Evolutionary conservation across 2,888 invertebrate species (phyloP), one percentile per base, ranked within the genome.

Genomic region (Tromatobia lineatoria): DNA sequence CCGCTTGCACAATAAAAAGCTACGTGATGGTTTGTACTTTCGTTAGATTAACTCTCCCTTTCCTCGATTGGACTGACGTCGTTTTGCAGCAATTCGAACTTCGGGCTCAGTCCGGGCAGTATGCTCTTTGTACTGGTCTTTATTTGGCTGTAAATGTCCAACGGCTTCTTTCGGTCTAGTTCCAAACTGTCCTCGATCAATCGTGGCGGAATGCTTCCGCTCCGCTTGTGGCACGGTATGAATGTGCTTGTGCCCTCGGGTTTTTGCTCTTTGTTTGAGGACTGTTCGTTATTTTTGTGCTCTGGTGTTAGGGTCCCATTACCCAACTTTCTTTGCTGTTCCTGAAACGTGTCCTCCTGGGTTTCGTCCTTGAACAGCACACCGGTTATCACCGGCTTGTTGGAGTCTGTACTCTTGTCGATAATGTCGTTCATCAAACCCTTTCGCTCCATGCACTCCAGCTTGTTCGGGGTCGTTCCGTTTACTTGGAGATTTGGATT

Each of bases 361-460:
- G 95, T 94, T 90, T 95, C 95, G 90, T 96, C 95, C 87, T 96
- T 96, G 86, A 96, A 95, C 59, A 96, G 95, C 0, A 96, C 96
- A 0, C 96, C 96, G 52, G 96, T 96, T 66, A 96, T 96, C 42
- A 96, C 95, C 4, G 96, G 96, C 86, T 96, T 96, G 85, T 95
- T 95, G 18, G 94, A 94, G 78, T 95, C 95, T 0, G 94, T 94
- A 6, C 94, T 94, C 47, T 93, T 94, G 3, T 95, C 94, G n/a
- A 94, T 88, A 10, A 94, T 95, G 87, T 95, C 95, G 87, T 94
- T 94, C 3, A 94, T 89, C 82, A 91, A 38, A 23, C 87, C 87
- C 59, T 91, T 90, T 54, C 89, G 89, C 78, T 92, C 90, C 86
- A 87, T 89, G 6, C 85, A 81, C 57, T 91, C 90, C 20, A 89